These are phyloP conservation scores for Tetramorium bicarinatum DNA, from an alignment of 2,888 invertebrate genomes.

Conservation along the genomic window DNA sequence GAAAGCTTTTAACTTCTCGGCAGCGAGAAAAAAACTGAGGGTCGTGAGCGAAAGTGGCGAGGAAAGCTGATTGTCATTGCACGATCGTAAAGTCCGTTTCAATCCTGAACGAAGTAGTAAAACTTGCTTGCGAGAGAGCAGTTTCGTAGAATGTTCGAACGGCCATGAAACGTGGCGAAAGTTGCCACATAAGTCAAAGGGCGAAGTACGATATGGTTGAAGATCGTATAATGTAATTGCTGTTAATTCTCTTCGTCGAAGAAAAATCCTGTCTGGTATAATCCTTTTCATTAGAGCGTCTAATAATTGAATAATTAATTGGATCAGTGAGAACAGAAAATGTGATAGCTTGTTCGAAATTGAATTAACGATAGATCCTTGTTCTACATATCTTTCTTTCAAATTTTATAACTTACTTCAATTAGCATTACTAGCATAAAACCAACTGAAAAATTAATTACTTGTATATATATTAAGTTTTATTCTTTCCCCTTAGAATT, in stretches of 20 bases:
- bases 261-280: not conserved
- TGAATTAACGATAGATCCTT: too few relatives aligned
- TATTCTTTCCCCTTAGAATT: too few relatives aligned
- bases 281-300: not conserved
- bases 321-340: too few relatives aligned
- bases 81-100: constrained; percentile 72
- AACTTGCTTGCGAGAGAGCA: constrained; percentile 64
- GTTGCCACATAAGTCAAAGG: constrained; percentile 61
- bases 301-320: constrained; percentile 40
- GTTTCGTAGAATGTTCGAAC: constrained; percentile 69
- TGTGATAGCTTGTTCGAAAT: too few relatives aligned
- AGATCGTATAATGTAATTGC: constrained; percentile 32
- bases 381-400: too few relatives aligned
- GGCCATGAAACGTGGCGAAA: constrained; percentile 70
- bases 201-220: constrained; percentile 22
- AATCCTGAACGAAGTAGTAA: constrained; percentile 67
- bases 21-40: constrained; percentile 25
- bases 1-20: constrained; percentile 44
- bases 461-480: too few relatives aligned
- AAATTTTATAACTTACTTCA: too few relatives aligned
- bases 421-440: too few relatives aligned
- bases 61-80: constrained; percentile 67
- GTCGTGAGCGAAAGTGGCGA: constrained; percentile 53
- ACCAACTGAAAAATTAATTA: too few relatives aligned
- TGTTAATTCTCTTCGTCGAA: constrained; percentile 23